phyloP scores from a whole-genome alignment of 2,888 invertebrate species.

The Oligia fasciuncula region DNA sequence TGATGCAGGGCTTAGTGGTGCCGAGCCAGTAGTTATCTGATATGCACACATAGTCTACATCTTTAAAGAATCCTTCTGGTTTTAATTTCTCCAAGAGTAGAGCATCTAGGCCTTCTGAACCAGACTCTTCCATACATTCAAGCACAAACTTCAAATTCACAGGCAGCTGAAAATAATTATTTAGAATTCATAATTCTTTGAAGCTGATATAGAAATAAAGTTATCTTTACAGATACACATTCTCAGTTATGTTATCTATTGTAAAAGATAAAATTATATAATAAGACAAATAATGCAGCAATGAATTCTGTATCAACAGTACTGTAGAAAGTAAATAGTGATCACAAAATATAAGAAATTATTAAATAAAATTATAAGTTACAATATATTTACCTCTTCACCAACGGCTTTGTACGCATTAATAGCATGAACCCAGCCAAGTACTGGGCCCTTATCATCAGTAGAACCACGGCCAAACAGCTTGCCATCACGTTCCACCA shows the following conservation, averaged over 20 bases:
- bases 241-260: neutral
- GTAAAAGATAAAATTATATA: slow-evolving; percentile 5
- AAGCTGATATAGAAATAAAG: neutral
- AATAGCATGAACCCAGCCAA: slow-evolving; percentile 98
- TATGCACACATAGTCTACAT: slow-evolving; percentile 98
- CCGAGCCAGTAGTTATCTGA: slow-evolving; percentile 99
- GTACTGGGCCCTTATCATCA: slow-evolving; percentile 98
- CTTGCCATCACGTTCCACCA: slow-evolving; percentile 96
- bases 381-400: slow-evolving; percentile 83
- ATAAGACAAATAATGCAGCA: neutral
- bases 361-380: neutral
- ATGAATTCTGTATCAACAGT: neutral
- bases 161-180: slow-evolving; percentile 87
- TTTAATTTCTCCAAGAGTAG: slow-evolving; percentile 90
- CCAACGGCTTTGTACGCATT: slow-evolving; percentile 95
- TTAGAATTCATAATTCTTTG: neutral
- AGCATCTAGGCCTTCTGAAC: slow-evolving; percentile 98
- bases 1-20: slow-evolving; percentile 98
- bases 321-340: neutral
- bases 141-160: slow-evolving; percentile 97
- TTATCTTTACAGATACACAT: neutral
- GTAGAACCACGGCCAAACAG: slow-evolving; percentile 97
- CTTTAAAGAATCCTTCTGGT: slow-evolving; percentile 93
- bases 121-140: slow-evolving; percentile 99
- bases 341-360: slow-evolving; percentile 4